Evolutionary conservation across 1,140 invertebrate species (phyloP).

Genomic region (Lordiphosa stackelbergi): DNA sequence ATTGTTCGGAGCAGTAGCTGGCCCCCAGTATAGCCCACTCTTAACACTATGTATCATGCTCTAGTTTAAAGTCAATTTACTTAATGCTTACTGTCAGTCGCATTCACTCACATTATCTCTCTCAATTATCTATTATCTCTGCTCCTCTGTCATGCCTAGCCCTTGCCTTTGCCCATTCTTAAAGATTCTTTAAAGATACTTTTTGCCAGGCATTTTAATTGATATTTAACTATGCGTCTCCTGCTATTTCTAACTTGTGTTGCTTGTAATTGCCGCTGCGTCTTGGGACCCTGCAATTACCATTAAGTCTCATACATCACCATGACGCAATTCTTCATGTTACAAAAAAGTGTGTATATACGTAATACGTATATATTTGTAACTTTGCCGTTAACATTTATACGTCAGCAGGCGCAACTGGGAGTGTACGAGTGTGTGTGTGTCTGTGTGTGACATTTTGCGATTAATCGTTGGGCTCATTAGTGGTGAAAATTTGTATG

Average conservation of each 20-base stretch:
- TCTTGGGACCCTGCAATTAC: conserved; percentile 53
- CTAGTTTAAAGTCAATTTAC: no score
- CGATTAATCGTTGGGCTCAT: conserved; percentile 68
- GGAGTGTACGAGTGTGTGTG: conserved; percentile 14
- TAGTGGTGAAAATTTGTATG: conserved; percentile 71
- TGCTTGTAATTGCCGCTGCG: conserved; percentile 44
- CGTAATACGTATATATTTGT: conserved; percentile 13
- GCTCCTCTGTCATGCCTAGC: no score
- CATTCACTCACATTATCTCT: no score
- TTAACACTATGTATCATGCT: no score
- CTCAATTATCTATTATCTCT: no score
- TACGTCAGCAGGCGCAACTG: conserved; percentile 38
- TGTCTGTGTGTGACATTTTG: conserved; percentile 43
- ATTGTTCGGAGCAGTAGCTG: no score
- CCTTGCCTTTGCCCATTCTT: no score
- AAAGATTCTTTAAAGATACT: no score
- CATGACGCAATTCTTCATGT: conserved; percentile 47
- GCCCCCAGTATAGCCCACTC: no score
- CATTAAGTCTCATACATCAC: conserved; percentile 28
- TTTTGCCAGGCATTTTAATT: conserved; percentile 49
- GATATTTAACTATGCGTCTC: conserved; percentile 63
- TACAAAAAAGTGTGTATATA: background rate
- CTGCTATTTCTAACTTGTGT: conserved; percentile 19
- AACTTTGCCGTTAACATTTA: conserved; percentile 47
- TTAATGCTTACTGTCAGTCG: no score